Evolutionary conservation across 2,113 vertebrate species (phyloP), one percentile per base, ranked within the genome.

Genomic region (Podiceps cristatus): DNA sequence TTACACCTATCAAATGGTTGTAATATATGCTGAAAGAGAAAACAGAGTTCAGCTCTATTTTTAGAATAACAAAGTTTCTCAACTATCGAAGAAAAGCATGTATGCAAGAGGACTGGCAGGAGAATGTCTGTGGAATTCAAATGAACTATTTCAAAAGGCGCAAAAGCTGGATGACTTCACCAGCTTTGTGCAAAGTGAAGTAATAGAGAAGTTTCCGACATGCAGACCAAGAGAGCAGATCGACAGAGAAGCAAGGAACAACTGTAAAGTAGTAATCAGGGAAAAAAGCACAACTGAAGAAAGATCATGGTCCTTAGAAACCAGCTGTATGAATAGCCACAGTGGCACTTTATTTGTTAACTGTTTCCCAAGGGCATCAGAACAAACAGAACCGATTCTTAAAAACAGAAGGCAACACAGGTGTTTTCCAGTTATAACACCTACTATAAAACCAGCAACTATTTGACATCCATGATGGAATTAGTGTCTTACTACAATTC

Each of bases 271-370:
- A 33, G 35, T 11, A 56, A 71, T 17, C 29, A 6, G 15, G 18
- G 87, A 76, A 55, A 93, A 71, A 71, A 67, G 15, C 40, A 78
- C 25, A 91, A 31, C 19, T 67, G 53, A 28, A n/a, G 40, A 47
- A 58, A 35, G 50, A 44, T 35, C 10, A 44, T 0, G 3, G 35
- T 44, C 53, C 77, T 83, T 64, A 52, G 52, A 37, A 88, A 83
- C 1, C 5, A 73, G 47, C 12, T 67, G 47, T 35, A 18, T 14
- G 28, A 91, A 53, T 3, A 66, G 53, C 27, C 28, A 29, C 0
- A 63, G 40, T 45, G 84, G 59, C 28, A 35, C 56, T 94, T 96
- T 45, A 78, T 69, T 96, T 52, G 86, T 45, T 35, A 40, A 56
- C 55, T 52, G 9, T 52, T 69, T 52, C 56, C 29, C 25, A 47